These are phyloP conservation scores for Crepidodera aurea DNA, from an alignment of 2,888 invertebrate species.

Conservation along the genomic window DNA sequence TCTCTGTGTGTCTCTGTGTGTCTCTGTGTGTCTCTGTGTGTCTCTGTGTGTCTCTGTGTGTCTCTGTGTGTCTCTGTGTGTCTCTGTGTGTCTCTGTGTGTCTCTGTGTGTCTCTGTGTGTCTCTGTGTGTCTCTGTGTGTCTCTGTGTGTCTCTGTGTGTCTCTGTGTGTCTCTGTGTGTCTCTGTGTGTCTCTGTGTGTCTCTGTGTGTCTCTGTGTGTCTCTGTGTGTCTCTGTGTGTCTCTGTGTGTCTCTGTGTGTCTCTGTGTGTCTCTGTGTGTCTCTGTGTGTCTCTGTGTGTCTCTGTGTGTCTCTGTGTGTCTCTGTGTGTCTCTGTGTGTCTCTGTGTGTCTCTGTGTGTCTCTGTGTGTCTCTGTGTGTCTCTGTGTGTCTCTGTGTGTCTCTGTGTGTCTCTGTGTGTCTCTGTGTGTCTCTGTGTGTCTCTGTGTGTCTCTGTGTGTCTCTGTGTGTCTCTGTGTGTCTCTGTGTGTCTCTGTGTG, in stretches of 20 bases:
- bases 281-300: not conserved
- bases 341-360: not conserved
- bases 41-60: not conserved
- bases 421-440: not conserved
- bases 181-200: not conserved
- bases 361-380: not conserved
- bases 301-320: not conserved
- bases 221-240: not conserved
- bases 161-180: not conserved
- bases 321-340: not conserved
- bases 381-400: not conserved
- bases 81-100: not conserved
- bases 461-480: not conserved
- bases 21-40: not conserved
- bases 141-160: not conserved
- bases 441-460: not conserved
- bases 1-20: not conserved
- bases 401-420: not conserved
- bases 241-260: not conserved
- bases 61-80: not conserved
- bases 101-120: not conserved
- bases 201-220: not conserved
- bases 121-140: not conserved
- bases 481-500: not conserved
- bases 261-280: not conserved